phyloP scores from a whole-genome alignment of 2,888 invertebrate genomes.

The Ischnura elegans region DNA sequence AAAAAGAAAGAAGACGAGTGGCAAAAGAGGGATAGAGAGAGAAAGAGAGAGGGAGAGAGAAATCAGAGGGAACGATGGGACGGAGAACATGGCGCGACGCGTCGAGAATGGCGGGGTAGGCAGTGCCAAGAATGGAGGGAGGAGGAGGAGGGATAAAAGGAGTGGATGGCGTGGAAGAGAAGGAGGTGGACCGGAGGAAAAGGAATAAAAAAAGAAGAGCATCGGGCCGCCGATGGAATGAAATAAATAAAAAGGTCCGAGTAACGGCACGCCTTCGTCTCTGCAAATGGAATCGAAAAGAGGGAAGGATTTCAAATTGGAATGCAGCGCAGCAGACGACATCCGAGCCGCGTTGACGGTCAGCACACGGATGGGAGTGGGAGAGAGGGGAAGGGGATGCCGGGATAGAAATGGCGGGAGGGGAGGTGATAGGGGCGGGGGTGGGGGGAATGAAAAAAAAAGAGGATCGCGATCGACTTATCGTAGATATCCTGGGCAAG shows the following conservation, averaged over 20 bases:
- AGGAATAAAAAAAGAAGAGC: too few species aligned
- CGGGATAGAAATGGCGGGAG: neutral
- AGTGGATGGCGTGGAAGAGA: neutral
- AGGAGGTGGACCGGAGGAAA: neutral
- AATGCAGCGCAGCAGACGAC: constrained; percentile 39
- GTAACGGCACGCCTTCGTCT: constrained; percentile 37
- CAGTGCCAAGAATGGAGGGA: neutral
- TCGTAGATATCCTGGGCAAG: neutral
- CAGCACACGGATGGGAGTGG: neutral
- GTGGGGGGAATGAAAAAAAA: neutral
- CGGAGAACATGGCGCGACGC: neutral
- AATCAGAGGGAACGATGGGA: neutral
- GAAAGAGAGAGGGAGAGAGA: neutral
- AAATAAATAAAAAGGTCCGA: constrained; percentile 50
- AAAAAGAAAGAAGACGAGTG: neutral
- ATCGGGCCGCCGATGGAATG: constrained; percentile 9
- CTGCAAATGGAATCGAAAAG: constrained; percentile 46
- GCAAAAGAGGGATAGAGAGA: neutral
- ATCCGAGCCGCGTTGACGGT: neutral
- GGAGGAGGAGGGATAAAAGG: neutral
- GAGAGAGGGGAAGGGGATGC: neutral
- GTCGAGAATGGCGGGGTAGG: neutral
- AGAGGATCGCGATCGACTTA: neutral
- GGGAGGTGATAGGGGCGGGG: neutral
- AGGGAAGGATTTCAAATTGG: constrained; percentile 33